Evolutionary conservation across 2,113 vertebrate genomes (phyloP).

Genomic region (Zingel zingel): DNA sequence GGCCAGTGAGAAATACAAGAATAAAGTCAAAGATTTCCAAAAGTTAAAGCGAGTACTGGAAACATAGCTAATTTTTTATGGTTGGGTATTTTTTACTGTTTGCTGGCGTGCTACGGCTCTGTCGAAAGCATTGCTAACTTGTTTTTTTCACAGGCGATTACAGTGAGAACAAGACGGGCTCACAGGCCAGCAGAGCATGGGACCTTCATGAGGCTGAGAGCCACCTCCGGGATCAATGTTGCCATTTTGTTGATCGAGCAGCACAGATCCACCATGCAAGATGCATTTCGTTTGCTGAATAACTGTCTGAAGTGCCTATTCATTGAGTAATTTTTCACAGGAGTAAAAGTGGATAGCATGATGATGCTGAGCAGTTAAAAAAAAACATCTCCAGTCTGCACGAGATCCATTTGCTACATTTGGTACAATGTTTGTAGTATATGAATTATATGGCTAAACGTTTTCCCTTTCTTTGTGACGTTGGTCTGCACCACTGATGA

Average conservation of each 20-base stretch:
- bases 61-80: constrained; percentile 80
- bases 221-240: constrained; percentile 82
- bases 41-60: constrained; percentile 34
- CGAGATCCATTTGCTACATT: constrained; percentile 52
- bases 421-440: constrained; percentile 77
- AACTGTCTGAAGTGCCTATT: constrained; percentile 78
- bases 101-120: constrained; percentile 45
- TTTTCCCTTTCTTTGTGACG: constrained; percentile 4
- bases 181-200: constrained; percentile 76
- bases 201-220: constrained; percentile 77
- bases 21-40: constrained; percentile 19
- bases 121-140: constrained; percentile 78
- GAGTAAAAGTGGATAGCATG: constrained; percentile 70
- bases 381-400: constrained; percentile 66
- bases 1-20: constrained; percentile 6
- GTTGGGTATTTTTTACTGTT: constrained; percentile 61
- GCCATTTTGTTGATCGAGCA: constrained; percentile 80
- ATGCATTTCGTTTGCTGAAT: constrained; percentile 80
- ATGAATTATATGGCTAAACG: not conserved
- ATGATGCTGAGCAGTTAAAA: constrained; percentile 69
- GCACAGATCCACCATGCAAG: constrained; percentile 79
- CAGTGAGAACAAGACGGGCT: constrained; percentile 75
- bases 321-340: constrained; percentile 81
- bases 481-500: not conserved
- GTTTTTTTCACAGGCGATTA: constrained; percentile 81